A percentile compares a stretch with the other conserved stretches of the same genome.
These are phyloP conservation scores for Decapterus maruadsi DNA, from an alignment of 2,797 vertebrate genomes.

Conservation along the genomic window DNA sequence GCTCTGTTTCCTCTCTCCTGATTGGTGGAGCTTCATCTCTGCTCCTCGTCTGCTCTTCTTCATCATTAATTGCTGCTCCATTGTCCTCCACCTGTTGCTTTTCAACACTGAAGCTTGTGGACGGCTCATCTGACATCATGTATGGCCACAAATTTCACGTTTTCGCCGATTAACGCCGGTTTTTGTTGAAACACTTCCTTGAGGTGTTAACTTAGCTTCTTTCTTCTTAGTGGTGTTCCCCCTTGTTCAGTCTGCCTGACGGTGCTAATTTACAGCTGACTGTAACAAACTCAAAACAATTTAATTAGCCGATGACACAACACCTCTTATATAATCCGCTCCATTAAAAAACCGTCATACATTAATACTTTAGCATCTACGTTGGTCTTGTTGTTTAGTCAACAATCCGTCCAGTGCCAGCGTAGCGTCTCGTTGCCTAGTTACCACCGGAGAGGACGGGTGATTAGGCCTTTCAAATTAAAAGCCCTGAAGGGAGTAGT, in stretches of 20 bases:
- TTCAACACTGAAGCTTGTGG: background rate
- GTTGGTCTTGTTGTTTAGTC: background rate
- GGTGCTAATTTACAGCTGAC: background rate
- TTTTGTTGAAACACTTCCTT: background rate
- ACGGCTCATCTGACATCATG: constrained; percentile 51
- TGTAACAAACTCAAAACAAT: background rate
- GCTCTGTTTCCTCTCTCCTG: background rate
- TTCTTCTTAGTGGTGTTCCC: background rate
- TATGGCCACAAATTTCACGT: background rate
- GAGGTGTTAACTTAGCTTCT: too few relatives aligned
- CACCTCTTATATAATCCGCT: fast-evolving
- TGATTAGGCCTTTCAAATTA: constrained; percentile 31
- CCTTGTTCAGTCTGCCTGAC: background rate
- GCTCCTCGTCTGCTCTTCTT: constrained; percentile 4
- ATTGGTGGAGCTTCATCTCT: background rate
- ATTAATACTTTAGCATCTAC: too few relatives aligned
- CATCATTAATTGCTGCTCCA: background rate
- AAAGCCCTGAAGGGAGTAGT: constrained; percentile 23
- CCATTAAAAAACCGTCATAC: background rate
- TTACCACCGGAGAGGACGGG: constrained; percentile 5
- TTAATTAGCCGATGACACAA: background rate
- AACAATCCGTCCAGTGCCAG: background rate
- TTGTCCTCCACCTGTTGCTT: background rate
- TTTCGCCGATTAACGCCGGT: background rate
- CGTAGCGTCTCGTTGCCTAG: constrained; percentile 59